Conservation (phyloP, 2,888 invertebrate species). For the Stenolophus ochropezus region DNA sequence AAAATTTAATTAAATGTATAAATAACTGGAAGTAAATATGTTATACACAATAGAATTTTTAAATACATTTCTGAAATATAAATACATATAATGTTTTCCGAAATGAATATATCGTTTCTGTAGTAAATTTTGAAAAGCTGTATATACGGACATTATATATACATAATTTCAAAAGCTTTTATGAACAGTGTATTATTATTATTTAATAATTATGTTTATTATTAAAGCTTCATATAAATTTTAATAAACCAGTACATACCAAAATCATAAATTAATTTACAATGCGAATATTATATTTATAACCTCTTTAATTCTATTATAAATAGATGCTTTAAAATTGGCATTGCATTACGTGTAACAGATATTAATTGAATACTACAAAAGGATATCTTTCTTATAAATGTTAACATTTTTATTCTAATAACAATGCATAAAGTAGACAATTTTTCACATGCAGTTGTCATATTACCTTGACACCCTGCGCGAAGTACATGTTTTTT, state of each 20-base stretch:
- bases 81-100: too few species aligned
- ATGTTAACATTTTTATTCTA: not conserved
- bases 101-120: too few species aligned
- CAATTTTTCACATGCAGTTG: too few species aligned
- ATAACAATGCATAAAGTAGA: too few species aligned
- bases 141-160: too few species aligned
- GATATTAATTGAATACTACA: not conserved
- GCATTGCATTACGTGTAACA: not conserved
- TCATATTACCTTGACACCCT: too few species aligned
- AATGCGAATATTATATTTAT: not conserved
- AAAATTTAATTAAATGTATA: too few species aligned
- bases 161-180: not conserved
- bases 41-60: too few species aligned
- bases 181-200: not conserved
- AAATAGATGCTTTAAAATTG: not conserved
- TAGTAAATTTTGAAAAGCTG: too few species aligned
- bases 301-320: not conserved
- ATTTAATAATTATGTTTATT: not conserved
- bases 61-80: too few species aligned
- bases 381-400: not conserved
- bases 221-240: not conserved
- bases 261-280: not conserved
- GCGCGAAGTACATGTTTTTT: too few species aligned
- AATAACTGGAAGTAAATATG: too few species aligned
- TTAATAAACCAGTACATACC: not conserved